Evolutionary conservation across 2,888 invertebrate species (phyloP), one percentile per base, ranked within the genome.

Genomic region (Congeria kusceri): DNA sequence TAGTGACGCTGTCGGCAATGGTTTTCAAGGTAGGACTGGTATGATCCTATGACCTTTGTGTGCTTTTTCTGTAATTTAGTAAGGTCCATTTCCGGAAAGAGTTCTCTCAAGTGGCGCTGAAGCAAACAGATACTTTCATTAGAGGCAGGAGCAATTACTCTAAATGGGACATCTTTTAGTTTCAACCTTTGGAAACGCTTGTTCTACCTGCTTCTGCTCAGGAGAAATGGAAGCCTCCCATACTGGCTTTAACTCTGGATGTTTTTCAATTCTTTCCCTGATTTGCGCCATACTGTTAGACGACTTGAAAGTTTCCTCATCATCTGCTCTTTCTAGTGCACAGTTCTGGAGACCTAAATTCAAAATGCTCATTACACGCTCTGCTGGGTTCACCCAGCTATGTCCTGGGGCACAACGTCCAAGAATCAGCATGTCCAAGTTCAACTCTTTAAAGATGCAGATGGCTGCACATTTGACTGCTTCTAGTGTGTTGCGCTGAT

Each of bases 261-360:
- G 1, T 47, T 59, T 70, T 4, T 59, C 39, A 20, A 18, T 32
- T 0, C 15, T 3, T 27, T 46, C 58, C 32, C 66, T 44, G 7
- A 74, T 64, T 18, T 58, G 58, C n/a, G 58, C 20, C 78, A 78
- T 74, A 29, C 74, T 74, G 56, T 49, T 57, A 29, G 47, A 61
- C 7, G 11, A 20, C 49, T 74, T 74, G 1, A 73, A 46, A 4
- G 11, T 25, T 28, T 15, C 18, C 3, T 75, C 57, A 65, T 49
- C 65, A 25, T 20, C 39, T 25, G 1, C 11, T 59, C 65, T 49
- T 44, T 63, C 67, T 2, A 77, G 29, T 0, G 81, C 23, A 32
- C 65, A 65, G 29, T 84, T 84, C 53, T 84, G 84, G 0, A 85
- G 68, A 3, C 80, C 83, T 15, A 81, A 0, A 56, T 86, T 77